Conservation (phyloP, 2,888 invertebrate species). For the Tachina grossa region DNA sequence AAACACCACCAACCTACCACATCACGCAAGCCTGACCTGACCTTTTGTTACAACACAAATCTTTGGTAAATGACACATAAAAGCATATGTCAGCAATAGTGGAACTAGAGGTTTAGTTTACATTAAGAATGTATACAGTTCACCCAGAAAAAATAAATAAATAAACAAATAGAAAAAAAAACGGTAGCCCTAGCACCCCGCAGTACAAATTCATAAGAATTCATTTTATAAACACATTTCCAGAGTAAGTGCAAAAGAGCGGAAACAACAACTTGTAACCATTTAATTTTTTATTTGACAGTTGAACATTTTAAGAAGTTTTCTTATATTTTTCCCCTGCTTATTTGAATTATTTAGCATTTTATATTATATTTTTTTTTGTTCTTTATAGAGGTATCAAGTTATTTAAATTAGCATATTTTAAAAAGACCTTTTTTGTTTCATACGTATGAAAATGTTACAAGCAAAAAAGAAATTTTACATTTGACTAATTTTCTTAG, state of each 20-base stretch:
- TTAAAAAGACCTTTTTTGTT: constrained; percentile 33
- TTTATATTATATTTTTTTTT: constrained; percentile 17
- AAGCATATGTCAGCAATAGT: constrained; percentile 26
- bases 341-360: constrained; percentile 48
- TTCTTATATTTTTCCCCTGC: not conserved
- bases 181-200: constrained; percentile 16
- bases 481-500: constrained; percentile 61
- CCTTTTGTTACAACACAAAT: constrained; percentile 36
- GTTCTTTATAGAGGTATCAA: constrained; percentile 33
- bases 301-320: constrained; percentile 29
- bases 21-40: not conserved
- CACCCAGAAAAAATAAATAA: not conserved
- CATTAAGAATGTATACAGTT: constrained; percentile 46
- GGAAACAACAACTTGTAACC: constrained; percentile 52
- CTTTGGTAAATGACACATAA: constrained; percentile 1
- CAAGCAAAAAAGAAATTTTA: constrained; percentile 33
- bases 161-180: not conserved
- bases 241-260: constrained; percentile 41
- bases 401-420: constrained; percentile 61
- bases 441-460: not conserved
- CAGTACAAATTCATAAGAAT: constrained; percentile 4
- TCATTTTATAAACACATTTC: constrained; percentile 15
- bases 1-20: not conserved
- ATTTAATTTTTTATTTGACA: constrained; percentile 57
- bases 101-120: not conserved